Conservation (phyloP, 2,113 vertebrate genomes). For the Oncorhynchus kisutch region DNA sequence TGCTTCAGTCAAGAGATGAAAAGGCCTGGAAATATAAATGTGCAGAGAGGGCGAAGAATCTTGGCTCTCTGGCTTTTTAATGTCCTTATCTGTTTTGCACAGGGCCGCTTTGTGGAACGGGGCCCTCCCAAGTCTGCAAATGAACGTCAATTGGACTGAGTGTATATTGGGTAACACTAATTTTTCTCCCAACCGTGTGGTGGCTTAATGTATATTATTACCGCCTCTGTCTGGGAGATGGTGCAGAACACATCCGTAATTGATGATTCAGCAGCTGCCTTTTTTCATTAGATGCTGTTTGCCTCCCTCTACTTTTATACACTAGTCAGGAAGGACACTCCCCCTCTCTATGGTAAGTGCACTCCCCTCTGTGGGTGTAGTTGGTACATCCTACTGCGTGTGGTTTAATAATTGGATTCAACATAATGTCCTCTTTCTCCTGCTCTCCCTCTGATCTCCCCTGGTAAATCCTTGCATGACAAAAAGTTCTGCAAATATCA, state of each 20-base stretch:
- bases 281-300: conserved; percentile 7
- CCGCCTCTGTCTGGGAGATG: conserved; percentile 40
- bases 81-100: conserved; percentile 69
- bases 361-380: too few relatives aligned
- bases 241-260: conserved; percentile 42
- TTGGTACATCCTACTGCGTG: neutral
- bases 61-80: conserved; percentile 48
- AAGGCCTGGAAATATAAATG: conserved; percentile 50
- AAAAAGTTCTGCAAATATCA: too few relatives aligned
- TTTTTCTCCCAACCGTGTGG: conserved; percentile 50
- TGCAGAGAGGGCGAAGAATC: conserved; percentile 49
- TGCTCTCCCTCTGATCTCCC: neutral
- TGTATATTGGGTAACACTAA: conserved; percentile 46
- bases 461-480: neutral
- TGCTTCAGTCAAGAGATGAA: conserved; percentile 52
- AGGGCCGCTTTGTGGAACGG: conserved; percentile 54
- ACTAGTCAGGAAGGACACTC: neutral
- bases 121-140: conserved; percentile 57
- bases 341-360: neutral
- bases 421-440: neutral
- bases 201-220: conserved; percentile 63
- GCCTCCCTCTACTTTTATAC: neutral
- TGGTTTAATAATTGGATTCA: neutral
- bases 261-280: conserved; percentile 45
- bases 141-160: conserved; percentile 49